phyloP scores from a whole-genome alignment of 2,113 vertebrate genomes.

The Caracal caracal region DNA sequence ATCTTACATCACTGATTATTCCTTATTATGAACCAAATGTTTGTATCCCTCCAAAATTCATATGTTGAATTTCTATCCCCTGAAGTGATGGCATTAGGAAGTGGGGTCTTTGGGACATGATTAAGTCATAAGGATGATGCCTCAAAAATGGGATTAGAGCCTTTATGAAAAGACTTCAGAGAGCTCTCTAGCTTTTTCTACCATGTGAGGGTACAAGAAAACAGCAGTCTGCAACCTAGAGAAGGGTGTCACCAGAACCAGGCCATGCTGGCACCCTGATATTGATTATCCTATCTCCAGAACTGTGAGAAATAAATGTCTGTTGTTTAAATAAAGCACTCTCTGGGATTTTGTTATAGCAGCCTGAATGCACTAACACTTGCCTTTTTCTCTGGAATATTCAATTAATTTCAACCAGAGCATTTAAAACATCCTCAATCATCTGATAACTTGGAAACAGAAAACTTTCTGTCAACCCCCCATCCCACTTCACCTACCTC shows the following conservation, averaged over 20 bases:
- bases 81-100: neutral
- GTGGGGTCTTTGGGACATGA: neutral
- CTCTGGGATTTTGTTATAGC: neutral
- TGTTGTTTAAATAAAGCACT: neutral
- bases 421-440: neutral
- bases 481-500: neutral
- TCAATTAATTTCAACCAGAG: neutral
- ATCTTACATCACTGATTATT: neutral
- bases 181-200: neutral
- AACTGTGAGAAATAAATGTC: neutral
- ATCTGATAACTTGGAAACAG: neutral
- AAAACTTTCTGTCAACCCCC: neutral
- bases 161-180: neutral
- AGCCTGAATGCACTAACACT: neutral
- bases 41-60: neutral
- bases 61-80: neutral
- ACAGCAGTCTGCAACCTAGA: neutral
- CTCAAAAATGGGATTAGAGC: neutral
- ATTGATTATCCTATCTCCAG: neutral
- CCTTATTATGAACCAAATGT: neutral
- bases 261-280: neutral
- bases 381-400: neutral
- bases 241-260: neutral
- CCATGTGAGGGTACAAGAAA: neutral
- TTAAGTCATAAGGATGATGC: neutral